phyloP scores from a whole-genome alignment of 1,140 invertebrate genomes.

The Penaeus indicus region DNA sequence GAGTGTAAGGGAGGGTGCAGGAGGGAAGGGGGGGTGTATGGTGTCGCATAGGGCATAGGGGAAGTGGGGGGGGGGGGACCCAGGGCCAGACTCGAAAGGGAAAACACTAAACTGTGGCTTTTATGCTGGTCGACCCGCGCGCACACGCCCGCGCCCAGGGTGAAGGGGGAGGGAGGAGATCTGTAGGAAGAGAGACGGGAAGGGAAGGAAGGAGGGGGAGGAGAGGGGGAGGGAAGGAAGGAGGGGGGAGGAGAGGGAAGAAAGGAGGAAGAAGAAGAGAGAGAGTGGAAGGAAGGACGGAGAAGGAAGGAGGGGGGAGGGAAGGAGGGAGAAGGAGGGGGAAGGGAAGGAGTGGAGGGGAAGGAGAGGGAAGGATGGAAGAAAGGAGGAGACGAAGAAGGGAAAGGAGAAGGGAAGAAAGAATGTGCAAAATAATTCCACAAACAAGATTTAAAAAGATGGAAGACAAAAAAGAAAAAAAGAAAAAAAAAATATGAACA shows the following conservation, averaged over 20 bases:
- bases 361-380: background rate
- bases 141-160: too few relatives aligned
- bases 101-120: conserved; percentile 25
- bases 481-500: too few relatives aligned
- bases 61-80: background rate
- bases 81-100: background rate
- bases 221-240: too few relatives aligned
- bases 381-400: too few relatives aligned
- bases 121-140: background rate
- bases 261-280: background rate
- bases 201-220: too few relatives aligned
- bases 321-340: background rate
- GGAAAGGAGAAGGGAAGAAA: background rate
- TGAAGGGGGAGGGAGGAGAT: too few relatives aligned
- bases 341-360: too few relatives aligned
- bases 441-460: background rate
- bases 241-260: too few relatives aligned
- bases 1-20: background rate
- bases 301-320: background rate
- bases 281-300: background rate
- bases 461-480: too few relatives aligned
- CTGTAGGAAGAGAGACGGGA: too few relatives aligned
- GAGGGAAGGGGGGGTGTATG: background rate
- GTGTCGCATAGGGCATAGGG: background rate
- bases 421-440: background rate